phyloP scores from a whole-genome alignment of 2,888 invertebrate genomes.

The Dicyrtoma fusca region DNA sequence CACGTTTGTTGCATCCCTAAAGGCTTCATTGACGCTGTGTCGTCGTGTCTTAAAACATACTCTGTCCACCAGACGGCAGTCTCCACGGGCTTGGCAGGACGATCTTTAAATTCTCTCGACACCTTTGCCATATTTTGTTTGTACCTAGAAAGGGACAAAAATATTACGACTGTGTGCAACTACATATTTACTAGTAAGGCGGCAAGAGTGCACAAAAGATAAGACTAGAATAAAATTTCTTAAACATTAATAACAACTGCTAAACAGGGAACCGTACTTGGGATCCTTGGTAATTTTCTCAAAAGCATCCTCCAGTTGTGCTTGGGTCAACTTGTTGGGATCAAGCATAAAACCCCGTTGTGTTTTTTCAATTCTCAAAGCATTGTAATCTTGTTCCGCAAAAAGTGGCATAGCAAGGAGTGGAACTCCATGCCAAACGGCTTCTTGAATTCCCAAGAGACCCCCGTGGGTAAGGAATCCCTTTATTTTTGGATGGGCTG shows the following conservation, averaged over 20 bases:
- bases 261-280: not conserved
- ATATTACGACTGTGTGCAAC: not conserved
- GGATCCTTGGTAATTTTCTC: not conserved
- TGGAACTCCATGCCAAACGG: slow-evolving; percentile 66
- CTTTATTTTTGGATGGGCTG: slow-evolving; percentile 64
- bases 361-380: not conserved
- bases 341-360: not conserved
- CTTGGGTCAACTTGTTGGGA: not conserved
- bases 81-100: slow-evolving; percentile 42
- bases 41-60: slow-evolving; percentile 42
- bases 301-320: not conserved
- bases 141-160: slow-evolving; percentile 29
- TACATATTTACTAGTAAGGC: no score
- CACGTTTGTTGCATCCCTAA: slow-evolving; percentile 37
- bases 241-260: not conserved
- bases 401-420: slow-evolving; percentile 64
- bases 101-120: slow-evolving; percentile 33
- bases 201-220: no score
- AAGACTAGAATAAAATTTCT: not conserved
- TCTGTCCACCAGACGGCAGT: slow-evolving; percentile 50
- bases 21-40: slow-evolving; percentile 23
- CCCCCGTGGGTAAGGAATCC: slow-evolving; percentile 71
- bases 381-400: no score
- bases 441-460: slow-evolving; percentile 68
- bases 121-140: slow-evolving; percentile 17